Conservation (phyloP, 2,113 vertebrate genomes). For the Entomyzon cyanotis region DNA sequence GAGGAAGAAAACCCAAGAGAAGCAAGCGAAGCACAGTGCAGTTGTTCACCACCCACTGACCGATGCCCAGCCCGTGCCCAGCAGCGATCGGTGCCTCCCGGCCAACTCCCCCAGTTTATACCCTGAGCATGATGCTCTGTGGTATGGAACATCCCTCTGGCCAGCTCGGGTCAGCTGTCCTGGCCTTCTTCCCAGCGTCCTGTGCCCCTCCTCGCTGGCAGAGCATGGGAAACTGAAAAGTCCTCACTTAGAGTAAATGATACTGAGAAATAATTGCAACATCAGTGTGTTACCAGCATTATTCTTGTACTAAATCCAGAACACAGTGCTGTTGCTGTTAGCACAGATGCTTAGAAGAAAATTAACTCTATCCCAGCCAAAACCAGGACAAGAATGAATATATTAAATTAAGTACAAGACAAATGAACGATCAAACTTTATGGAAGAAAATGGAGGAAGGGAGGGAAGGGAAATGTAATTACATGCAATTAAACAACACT, state of each 20-base stretch:
- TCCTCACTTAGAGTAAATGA: not conserved
- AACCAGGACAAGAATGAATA: not conserved
- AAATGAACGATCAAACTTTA: not conserved
- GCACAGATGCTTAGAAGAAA: not conserved
- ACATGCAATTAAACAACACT: not conserved
- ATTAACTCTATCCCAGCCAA: not conserved
- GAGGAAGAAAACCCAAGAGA: not conserved
- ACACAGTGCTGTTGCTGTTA: not conserved
- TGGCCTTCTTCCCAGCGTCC: not conserved
- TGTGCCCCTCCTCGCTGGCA: not conserved
- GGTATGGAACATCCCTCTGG: not conserved
- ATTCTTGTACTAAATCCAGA: not conserved
- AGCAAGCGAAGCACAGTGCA: accelerated
- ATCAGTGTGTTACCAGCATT: not conserved
- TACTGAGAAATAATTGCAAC: not conserved
- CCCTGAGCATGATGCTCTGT: not conserved
- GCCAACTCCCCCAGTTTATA: not conserved
- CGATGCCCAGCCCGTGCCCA: not conserved
- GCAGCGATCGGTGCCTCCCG: not conserved
- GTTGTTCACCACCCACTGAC: not conserved
- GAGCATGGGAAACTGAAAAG: not conserved
- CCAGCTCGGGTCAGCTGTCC: not conserved
- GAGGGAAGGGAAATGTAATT: not conserved
- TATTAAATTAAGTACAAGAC: not conserved
- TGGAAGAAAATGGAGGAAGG: not conserved